A percentile compares a stretch with the other conserved stretches of the same genome.
phyloP scores from a whole-genome alignment of 2,113 vertebrate species.

The Cheilinus undulatus region DNA sequence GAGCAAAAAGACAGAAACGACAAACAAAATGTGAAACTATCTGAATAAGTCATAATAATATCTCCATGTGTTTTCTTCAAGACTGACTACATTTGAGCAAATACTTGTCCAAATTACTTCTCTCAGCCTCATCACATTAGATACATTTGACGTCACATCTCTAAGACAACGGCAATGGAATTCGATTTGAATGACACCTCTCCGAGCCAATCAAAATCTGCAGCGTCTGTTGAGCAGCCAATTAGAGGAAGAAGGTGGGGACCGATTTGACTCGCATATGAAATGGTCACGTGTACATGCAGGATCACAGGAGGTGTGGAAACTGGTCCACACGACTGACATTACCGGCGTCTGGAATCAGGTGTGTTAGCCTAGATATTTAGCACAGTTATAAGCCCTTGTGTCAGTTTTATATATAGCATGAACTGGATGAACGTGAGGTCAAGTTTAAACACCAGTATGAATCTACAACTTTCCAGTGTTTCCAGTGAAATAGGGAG shows the following conservation, averaged over 20 bases:
- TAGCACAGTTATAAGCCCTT: background rate
- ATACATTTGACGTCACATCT: slow-evolving; percentile 80
- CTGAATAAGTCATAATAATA: background rate
- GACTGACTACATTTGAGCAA: background rate
- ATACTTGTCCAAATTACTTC: slow-evolving; percentile 32
- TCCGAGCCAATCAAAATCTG: slow-evolving; percentile 60
- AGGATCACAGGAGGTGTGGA: slow-evolving; percentile 72
- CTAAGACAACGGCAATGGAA: slow-evolving; percentile 77
- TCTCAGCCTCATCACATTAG: slow-evolving; percentile 59
- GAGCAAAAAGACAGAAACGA: background rate
- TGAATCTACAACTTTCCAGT: background rate
- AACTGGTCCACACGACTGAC: slow-evolving; percentile 7
- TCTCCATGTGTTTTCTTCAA: background rate
- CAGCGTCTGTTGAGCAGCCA: slow-evolving; percentile 66
- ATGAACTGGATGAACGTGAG: background rate
- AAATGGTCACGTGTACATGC: slow-evolving; percentile 77
- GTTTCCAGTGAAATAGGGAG: too few relatives aligned
- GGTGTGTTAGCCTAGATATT: slow-evolving; percentile 35
- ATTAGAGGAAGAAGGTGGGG: slow-evolving; percentile 58
- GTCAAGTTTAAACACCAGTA: background rate
- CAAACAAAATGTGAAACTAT: background rate
- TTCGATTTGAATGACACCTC: slow-evolving; percentile 53
- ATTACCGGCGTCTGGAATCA: slow-evolving; percentile 46
- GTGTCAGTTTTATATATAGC: slow-evolving; percentile 10
- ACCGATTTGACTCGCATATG: slow-evolving; percentile 24